Evolutionary conservation across 2,113 vertebrate genomes (phyloP), one percentile per base, ranked within the genome.

Genomic region (Tyrannus savana): DNA sequence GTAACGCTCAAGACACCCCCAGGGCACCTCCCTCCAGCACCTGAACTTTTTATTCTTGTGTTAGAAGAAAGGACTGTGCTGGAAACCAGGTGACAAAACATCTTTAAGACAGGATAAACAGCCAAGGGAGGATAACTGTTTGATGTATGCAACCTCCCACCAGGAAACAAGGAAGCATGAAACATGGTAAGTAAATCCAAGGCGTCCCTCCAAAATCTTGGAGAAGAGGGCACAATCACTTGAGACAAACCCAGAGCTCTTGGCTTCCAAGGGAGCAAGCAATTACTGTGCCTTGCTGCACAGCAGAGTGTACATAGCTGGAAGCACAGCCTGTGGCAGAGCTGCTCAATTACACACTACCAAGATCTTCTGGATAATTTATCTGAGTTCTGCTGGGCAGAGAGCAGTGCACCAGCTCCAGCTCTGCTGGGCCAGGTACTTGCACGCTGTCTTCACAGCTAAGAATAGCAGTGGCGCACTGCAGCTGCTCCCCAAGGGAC

Each of bases 401-500:
- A 92, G 35, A 88, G 88, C 92, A 95, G 88, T 23, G 67, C 95
- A 69, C 85, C 79, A 95, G 94, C 96, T 93, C 74, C 88, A 63
- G 95, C 95, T 95, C 89, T 49, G 95, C 95, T 50, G 64, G 95
- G 80, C 96, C 96, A 96, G 94, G 95, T 96, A 95, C 91, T 91
- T 18, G 93, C 91, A 89, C 2, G 13, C 94, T 86, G 83, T 67
- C 96, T 97, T 77, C 80, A 12, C 68, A 89, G 96, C 96, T 95
- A 97, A 97, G 95, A 96, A 97, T 96, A 97, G 96, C 95, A 87
- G 80, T 95, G 95, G 94, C 60, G 94, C 95, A 96, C 89, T 97
- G 96, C 96, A 95, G 96, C 93, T 93, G 94, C 95, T 96, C 92
- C 95, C 95, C 95, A 92, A 95, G 96, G 73, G 94, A 95, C 86